Conservation (phyloP, 1,140 invertebrate species). For the Trissolcus basalis region DNA sequence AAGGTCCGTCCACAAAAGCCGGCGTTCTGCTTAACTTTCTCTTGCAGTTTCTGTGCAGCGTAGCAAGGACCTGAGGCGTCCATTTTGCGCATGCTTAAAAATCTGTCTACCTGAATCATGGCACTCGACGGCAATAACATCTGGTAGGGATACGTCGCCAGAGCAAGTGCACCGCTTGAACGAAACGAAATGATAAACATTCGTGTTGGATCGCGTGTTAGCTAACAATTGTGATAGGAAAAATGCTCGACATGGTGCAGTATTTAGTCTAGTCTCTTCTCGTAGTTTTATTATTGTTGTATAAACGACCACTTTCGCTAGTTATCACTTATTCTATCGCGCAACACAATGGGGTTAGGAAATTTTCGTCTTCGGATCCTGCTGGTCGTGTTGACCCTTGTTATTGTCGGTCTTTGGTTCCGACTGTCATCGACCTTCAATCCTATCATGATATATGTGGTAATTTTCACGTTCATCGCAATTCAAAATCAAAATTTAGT, state of each 20-base stretch:
- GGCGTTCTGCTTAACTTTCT: constrained; percentile 3
- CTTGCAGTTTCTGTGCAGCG: neutral
- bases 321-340: constrained; percentile 1
- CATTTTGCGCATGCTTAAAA: constrained; percentile 36
- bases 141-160: constrained; percentile 20
- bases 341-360: constrained; percentile 42
- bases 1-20: no score
- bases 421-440: constrained; percentile 33
- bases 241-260: constrained; percentile 26
- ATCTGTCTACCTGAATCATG: constrained; percentile 17
- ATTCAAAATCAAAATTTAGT: no score
- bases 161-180: neutral
- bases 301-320: neutral
- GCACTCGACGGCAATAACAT: constrained; percentile 28
- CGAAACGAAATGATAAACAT: constrained; percentile 39
- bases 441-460: constrained; percentile 52
- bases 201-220: constrained; percentile 4
- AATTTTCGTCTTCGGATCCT: constrained; percentile 45
- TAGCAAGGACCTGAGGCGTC: neutral
- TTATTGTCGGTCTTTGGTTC: constrained; percentile 39
- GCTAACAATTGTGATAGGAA: constrained; percentile 19
- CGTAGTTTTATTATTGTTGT: constrained; percentile 19
- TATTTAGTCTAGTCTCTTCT: constrained; percentile 39
- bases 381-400: constrained; percentile 22
- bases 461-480: constrained; percentile 21